Percentiles rank a stretch among this genome's conserved stretches.
Evolutionary conservation across 2,888 invertebrate species (phyloP).

Genomic region (Zhuqinia jingwanae): DNA sequence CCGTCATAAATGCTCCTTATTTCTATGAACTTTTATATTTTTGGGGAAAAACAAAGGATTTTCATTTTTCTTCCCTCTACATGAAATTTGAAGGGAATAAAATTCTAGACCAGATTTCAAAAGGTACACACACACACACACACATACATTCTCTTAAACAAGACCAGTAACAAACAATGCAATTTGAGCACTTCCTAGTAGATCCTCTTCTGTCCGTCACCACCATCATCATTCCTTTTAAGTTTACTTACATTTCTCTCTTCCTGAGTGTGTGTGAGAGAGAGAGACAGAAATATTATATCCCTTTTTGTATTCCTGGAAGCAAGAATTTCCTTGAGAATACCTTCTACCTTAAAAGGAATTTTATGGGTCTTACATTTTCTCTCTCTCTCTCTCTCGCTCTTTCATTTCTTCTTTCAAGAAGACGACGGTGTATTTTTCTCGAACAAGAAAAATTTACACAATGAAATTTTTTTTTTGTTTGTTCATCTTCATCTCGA

Average conservation of each 20-base stretch:
- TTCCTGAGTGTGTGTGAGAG: not conserved
- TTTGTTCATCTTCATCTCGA: not conserved
- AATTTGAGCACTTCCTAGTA: conserved; percentile 29
- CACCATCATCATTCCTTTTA: not conserved
- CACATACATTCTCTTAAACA: not conserved
- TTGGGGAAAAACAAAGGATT: conserved; percentile 57
- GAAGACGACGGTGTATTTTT: not conserved
- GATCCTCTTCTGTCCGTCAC: not conserved
- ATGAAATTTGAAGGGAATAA: not conserved
- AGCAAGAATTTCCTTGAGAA: conserved; percentile 62
- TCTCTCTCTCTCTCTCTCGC: not conserved
- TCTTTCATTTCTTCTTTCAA: not conserved
- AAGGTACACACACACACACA: conserved; percentile 47
- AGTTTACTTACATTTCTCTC: not conserved
- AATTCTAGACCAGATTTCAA: conserved; percentile 48
- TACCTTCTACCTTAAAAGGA: conserved; percentile 64
- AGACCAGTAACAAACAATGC: not conserved
- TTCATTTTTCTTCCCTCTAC: conserved; percentile 39
- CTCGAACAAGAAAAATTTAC: not conserved
- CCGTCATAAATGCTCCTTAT: conserved; percentile 45
- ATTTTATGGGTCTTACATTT: conserved; percentile 65
- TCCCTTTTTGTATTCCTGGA: conserved; percentile 51
- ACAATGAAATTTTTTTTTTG: not conserved
- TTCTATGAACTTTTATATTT: conserved; percentile 59
- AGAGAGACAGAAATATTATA: conserved; percentile 18